Percentiles rank a stretch among this genome's conserved stretches.
phyloP scores from a whole-genome alignment of 2,113 vertebrate genomes.

The Chloropsis hardwickii region DNA sequence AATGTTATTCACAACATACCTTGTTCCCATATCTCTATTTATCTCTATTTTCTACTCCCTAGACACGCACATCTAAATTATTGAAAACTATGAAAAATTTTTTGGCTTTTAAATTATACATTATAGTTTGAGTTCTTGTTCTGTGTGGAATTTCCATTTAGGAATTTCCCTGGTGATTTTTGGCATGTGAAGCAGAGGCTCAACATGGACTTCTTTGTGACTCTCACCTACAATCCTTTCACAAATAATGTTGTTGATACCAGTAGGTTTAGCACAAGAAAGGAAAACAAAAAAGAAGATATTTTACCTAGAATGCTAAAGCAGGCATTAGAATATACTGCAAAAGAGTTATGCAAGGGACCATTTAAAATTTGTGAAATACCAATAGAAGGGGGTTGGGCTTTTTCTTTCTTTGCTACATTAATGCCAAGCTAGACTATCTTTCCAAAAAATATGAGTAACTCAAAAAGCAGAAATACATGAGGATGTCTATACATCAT shows the following conservation, averaged over 20 bases:
- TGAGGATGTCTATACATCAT: accelerated
- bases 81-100: not conserved
- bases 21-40: not conserved
- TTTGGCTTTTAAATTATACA: not conserved
- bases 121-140: not conserved
- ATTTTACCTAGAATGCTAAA: not conserved
- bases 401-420: not conserved
- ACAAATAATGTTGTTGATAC: not conserved
- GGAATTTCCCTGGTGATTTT: not conserved
- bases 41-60: not conserved
- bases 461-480: not conserved
- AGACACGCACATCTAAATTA: not conserved
- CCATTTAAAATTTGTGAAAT: not conserved
- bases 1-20: not conserved
- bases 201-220: not conserved
- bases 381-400: accelerated
- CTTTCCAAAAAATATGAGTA: not conserved
- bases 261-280: not conserved
- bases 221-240: not conserved
- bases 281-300: not conserved
- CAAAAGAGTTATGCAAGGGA: not conserved
- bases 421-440: not conserved
- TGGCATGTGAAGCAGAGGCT: not conserved
- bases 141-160: not conserved
- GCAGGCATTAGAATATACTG: not conserved